Conservation (phyloP, 2,113 vertebrate species). For the Hypomesus transpacificus region DNA sequence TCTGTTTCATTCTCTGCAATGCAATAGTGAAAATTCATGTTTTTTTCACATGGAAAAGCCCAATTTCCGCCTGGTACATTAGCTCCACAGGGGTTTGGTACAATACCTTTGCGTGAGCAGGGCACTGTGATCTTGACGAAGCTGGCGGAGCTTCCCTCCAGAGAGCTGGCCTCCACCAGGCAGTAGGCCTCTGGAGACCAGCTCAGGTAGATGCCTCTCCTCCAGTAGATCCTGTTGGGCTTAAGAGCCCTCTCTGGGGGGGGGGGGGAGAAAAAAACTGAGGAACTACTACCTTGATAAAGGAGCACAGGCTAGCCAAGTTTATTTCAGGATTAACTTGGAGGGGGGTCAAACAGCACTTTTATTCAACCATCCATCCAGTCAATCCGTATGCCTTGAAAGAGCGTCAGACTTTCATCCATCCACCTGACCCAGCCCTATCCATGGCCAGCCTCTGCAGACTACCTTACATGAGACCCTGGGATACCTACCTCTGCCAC, state of each 20-base stretch:
- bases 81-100: not conserved
- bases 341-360: too few relatives aligned
- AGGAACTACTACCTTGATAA: too few relatives aligned
- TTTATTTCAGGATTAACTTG: too few relatives aligned
- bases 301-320: too few relatives aligned
- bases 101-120: constrained; percentile 89
- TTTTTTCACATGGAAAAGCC: too few relatives aligned
- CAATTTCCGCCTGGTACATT: too few relatives aligned
- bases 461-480: not conserved
- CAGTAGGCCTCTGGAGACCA: constrained; percentile 95
- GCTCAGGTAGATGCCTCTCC: constrained; percentile 90
- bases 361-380: too few relatives aligned
- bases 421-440: too few relatives aligned
- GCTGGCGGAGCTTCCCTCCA: constrained; percentile 78
- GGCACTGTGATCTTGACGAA: constrained; percentile 91
- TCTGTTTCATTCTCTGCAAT: too few relatives aligned
- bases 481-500: constrained; percentile 80
- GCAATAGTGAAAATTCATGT: too few relatives aligned
- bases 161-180: constrained; percentile 81
- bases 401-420: too few relatives aligned
- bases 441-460: too few relatives aligned
- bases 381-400: not conserved
- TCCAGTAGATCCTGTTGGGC: constrained; percentile 91
- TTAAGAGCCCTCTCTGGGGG: constrained; percentile 74
- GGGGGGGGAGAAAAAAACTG: not conserved